Evolutionary conservation across 2,113 vertebrate species (phyloP), one percentile per base, ranked within the genome.

Genomic region (Cheirogaleus medius): DNA sequence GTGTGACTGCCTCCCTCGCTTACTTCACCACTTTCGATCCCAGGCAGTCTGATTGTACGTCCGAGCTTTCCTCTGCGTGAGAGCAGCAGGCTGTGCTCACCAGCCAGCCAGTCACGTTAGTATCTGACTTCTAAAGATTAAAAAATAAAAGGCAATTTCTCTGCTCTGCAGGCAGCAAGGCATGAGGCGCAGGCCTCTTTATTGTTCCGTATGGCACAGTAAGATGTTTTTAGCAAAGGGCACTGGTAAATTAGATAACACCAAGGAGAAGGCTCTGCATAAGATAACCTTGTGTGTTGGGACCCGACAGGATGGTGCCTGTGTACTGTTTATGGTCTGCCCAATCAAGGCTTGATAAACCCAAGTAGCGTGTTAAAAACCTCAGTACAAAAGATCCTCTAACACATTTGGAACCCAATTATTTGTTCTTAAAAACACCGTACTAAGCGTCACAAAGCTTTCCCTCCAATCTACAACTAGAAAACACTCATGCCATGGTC

Each of bases 401-500:
- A 98, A 98, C 98, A 99, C 98, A 97, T 94, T 89, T 97, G 97
- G 95, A 98, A 98, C 95, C 98, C 97, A 98, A 71, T 97, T 84
- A 96, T 97, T 83, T 97, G 96, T 98, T 98, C 96, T 98, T 96
- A 96, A 87, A 98, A 98, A 98, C 97, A 98, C 97, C 13, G 96
- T 94, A 98, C 98, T 97, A 98, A 89, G 98, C 92, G 95, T 98
- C 97, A 98, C 98, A 98, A 98, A 98, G 97, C 96, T 97, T 98
- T 98, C 98, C 96, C 97, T 98, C 97, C 97, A 97, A 91, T 95
- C 98, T 98, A 98, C 97, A 96, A 98, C 98, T 98, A 98, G 98
- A 98, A 98, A 97, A 98, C 98, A 98, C 97, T 98, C 98, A 99
- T 98, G 98, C 98, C 98, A 98, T 80, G 98, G 98, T 98, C 98